phyloP scores from a whole-genome alignment of 2,797 vertebrate genomes.

The Eidolon dupreanum region DNA sequence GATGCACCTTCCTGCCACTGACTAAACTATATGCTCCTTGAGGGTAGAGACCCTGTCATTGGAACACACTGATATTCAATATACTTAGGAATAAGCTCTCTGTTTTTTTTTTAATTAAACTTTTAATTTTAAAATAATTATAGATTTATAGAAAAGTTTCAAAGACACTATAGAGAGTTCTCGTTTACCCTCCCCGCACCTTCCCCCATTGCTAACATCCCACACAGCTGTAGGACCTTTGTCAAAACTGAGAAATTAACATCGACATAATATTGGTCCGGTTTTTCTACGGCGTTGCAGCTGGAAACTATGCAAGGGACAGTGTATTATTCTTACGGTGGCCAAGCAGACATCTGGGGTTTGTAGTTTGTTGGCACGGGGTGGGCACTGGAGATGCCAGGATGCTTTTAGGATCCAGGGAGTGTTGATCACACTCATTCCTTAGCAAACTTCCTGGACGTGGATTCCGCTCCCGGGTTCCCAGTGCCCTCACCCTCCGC shows the following conservation, averaged over 20 bases:
- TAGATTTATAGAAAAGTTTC: not conserved
- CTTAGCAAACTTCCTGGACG: not conserved
- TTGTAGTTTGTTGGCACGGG: not conserved
- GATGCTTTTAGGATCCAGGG: not conserved
- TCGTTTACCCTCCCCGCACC: not conserved
- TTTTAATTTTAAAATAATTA: not conserved
- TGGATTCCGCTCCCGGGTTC: not conserved
- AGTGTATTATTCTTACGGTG: not conserved
- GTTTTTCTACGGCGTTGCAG: not conserved
- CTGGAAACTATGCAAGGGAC: not conserved
- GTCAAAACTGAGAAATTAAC: not conserved
- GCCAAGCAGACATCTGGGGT: not conserved
- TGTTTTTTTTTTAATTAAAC: not conserved
- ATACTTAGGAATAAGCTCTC: not conserved
- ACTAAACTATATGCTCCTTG: not conserved
- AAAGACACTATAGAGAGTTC: not conserved
- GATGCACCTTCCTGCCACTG: not conserved
- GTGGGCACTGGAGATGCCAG: not conserved
- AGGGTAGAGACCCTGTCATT: not conserved
- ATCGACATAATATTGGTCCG: rapidly evolving
- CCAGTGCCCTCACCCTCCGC: not conserved
- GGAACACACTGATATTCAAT: not conserved
- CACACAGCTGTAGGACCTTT: no score
- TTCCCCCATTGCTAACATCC: not conserved
- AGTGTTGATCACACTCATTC: not conserved